A percentile compares a stretch with the other conserved stretches of the same genome.
Evolutionary conservation across 2,797 vertebrate genomes (phyloP).

Genomic region (Meriones psammophilus): DNA sequence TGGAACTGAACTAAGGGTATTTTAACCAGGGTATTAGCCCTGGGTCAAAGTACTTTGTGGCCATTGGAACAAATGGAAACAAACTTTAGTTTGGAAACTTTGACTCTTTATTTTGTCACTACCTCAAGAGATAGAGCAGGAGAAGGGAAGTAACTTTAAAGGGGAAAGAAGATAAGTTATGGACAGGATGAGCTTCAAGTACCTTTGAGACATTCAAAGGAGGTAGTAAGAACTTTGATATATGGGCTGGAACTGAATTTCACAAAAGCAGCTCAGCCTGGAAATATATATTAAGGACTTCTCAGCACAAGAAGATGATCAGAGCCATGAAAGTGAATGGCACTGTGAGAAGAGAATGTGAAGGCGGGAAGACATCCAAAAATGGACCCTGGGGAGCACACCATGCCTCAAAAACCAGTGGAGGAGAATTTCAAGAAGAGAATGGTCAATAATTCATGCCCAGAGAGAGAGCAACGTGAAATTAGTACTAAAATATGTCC

Average conservation of each 20-base stretch:
- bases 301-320: conserved; percentile 64
- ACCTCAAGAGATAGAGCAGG: not conserved
- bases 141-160: conserved; percentile 26
- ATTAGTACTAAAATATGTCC: conserved; percentile 67
- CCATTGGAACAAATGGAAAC: not conserved
- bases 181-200: conserved; percentile 46
- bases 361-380: conserved; percentile 24
- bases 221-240: conserved; percentile 65
- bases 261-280: conserved; percentile 16
- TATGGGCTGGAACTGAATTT: conserved; percentile 64
- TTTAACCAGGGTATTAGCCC: not conserved
- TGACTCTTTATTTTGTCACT: conserved; percentile 6
- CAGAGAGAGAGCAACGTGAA: conserved; percentile 58
- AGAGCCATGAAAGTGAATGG: conserved; percentile 21
- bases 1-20: not conserved
- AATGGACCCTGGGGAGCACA: conserved; percentile 50
- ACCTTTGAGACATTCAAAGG: conserved; percentile 51
- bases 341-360: conserved; percentile 23
- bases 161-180: conserved; percentile 65
- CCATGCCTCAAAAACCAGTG: conserved; percentile 19
- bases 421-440: conserved; percentile 61
- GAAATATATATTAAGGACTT: conserved; percentile 64
- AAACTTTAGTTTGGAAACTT: conserved; percentile 40
- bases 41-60: not conserved
- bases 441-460: conserved; percentile 67